Evolutionary conservation across 2,113 vertebrate genomes (phyloP).

Genomic region (Channa maculata): DNA sequence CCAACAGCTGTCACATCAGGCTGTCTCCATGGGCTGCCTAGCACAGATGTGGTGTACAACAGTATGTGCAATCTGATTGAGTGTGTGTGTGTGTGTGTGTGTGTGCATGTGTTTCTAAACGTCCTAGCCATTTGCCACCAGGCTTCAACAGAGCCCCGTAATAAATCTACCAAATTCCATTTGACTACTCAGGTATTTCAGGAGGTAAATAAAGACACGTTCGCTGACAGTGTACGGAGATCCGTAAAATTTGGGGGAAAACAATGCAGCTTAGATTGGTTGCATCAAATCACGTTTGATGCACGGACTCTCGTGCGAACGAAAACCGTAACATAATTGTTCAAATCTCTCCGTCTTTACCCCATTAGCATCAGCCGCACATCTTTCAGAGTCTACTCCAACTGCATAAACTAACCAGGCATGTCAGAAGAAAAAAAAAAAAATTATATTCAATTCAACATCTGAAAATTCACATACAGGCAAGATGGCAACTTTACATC

Average conservation of each 20-base stretch:
- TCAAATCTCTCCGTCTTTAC: constrained; percentile 8
- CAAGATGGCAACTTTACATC: too few species aligned
- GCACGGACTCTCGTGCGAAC: neutral
- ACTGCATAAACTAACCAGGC: neutral
- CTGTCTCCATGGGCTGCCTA: constrained; percentile 47
- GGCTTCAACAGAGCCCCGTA: constrained; percentile 27
- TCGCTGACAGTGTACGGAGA: constrained; percentile 18
- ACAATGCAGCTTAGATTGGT: neutral
- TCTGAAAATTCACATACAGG: neutral
- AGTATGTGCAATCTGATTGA: neutral
- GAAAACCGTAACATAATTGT: neutral
- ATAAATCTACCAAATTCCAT: constrained; percentile 54
- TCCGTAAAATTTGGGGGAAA: constrained; percentile 9
- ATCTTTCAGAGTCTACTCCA: constrained; percentile 3
- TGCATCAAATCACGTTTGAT: constrained; percentile 24
- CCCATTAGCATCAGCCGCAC: neutral
- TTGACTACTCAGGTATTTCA: constrained; percentile 43
- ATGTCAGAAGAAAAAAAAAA: neutral
- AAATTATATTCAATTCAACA: neutral
- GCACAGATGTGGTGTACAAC: constrained; percentile 54
- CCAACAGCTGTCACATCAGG: constrained; percentile 64
- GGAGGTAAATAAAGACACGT: constrained; percentile 35
- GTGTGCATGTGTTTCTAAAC: constrained; percentile 21
- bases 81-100: constrained; percentile 30
- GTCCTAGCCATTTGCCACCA: constrained; percentile 30